Evolutionary conservation across 2,888 invertebrate genomes (phyloP).

Genomic region (Argyresthia goedartella): DNA sequence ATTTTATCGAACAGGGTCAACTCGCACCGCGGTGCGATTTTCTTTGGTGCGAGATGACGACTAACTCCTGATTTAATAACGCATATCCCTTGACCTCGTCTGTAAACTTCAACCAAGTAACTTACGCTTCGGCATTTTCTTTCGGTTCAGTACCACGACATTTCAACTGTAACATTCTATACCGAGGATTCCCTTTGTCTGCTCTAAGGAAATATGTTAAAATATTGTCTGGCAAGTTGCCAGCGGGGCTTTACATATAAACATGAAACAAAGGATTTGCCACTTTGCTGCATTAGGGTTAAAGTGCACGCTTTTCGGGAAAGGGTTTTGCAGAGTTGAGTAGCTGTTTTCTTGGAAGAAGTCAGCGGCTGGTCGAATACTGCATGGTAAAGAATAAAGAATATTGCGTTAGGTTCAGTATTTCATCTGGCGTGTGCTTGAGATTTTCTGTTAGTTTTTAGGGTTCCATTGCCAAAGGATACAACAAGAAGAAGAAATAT

Average conservation of each 20-base stretch:
- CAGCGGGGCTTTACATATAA: background rate
- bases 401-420: too few species aligned
- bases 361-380: too few species aligned
- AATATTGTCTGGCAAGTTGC: constrained; percentile 1
- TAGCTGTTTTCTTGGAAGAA: too few species aligned
- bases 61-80: background rate
- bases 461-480: too few species aligned
- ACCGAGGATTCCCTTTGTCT: constrained; percentile 1
- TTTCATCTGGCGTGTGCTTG: too few species aligned
- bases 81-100: background rate
- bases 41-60: too few species aligned
- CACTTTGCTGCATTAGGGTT: background rate
- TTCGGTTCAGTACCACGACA: background rate
- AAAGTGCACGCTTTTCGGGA: background rate
- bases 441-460: too few species aligned
- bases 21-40: too few species aligned
- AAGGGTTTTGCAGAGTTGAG: too few species aligned
- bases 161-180: background rate
- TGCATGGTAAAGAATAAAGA: too few species aligned
- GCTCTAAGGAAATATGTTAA: constrained; percentile 3
- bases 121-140: constrained; percentile 2
- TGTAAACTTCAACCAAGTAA: background rate
- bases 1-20: too few species aligned
- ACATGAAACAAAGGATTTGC: background rate
- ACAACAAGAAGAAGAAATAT: too few species aligned